These are phyloP conservation scores for Erpornis zantholeuca DNA, from an alignment of 2,113 vertebrate genomes.

Conservation along the genomic window DNA sequence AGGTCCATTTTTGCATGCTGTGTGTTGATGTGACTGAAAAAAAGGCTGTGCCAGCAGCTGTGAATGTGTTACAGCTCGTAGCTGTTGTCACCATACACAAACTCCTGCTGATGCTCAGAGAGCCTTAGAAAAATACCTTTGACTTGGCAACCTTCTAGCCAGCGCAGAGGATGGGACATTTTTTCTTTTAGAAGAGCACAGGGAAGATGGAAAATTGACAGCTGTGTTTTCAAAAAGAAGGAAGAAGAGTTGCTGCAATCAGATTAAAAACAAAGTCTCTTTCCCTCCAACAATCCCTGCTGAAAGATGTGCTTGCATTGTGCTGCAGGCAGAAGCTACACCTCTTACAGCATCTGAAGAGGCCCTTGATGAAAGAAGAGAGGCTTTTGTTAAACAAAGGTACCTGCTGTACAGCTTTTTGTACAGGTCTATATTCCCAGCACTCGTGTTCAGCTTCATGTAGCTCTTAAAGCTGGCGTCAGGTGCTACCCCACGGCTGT, in stretches of 20 bases:
- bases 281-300: neutral
- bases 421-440: conserved; percentile 58
- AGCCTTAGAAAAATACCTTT: neutral
- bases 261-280: neutral
- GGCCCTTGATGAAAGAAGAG: neutral
- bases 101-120: neutral
- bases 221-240: neutral
- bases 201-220: neutral
- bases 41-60: neutral
- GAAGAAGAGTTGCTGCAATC: neutral
- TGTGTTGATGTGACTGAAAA: neutral
- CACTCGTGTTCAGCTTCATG: conserved; percentile 72
- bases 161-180: neutral
- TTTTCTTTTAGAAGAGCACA: neutral
- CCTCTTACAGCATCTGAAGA: neutral
- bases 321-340: neutral
- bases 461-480: conserved; percentile 25
- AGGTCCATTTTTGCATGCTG: neutral
- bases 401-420: conserved; percentile 75
- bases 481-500: neutral
- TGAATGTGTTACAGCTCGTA: neutral
- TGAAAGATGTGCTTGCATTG: neutral
- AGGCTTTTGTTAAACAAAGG: neutral
- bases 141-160: neutral
- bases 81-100: neutral